Evolutionary conservation across 2,888 invertebrate species (phyloP), one percentile per base, ranked within the genome.

Genomic region (Catonia carolina): DNA sequence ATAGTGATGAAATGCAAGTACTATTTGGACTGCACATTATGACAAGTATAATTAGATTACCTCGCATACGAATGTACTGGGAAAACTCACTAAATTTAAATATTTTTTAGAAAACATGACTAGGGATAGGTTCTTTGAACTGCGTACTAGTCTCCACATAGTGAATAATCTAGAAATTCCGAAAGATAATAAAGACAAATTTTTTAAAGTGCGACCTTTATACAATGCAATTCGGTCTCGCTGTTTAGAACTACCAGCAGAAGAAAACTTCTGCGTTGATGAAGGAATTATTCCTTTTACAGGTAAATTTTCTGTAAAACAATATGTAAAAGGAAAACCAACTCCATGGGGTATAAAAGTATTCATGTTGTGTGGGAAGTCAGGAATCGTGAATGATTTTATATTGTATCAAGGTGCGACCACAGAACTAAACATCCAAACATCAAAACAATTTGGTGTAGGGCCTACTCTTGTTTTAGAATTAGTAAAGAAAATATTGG

Each of bases 151-250:
- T 57, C 39, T 63, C 5, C 64, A 65, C 52, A 48, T 63, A 31
- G 60, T 64, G 14, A 59, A 63, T 56, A 64, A 62, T 42, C 17
- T 63, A 39, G 51, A 61, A 33, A 55, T 55, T 31, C 60, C 51
- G 23, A 15, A 15, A 36, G 41, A 27, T 15, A 56, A 53, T 53
- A 60, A 41, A 14, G 65, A 65, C 39, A 51, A 48, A 41, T 56
- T 66, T 7, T 65, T 35, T 37, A 67, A 66, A 58, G 62, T 67
- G 7, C 51, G 64, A 37, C 67, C 66, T 23, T 27, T 67, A 14
- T 55, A 56, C 42, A 56, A 62, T 50, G n/a, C 57, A 35, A 53
- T 67, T 35, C 45, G 54, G 47, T 54, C 45, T 22, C 39, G 62
- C 47, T 65, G 62, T 51, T 41, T 39, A 4, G 57, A 60, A 53